phyloP scores from a whole-genome alignment of 2,113 vertebrate species.

The Emydocephalus ijimae region DNA sequence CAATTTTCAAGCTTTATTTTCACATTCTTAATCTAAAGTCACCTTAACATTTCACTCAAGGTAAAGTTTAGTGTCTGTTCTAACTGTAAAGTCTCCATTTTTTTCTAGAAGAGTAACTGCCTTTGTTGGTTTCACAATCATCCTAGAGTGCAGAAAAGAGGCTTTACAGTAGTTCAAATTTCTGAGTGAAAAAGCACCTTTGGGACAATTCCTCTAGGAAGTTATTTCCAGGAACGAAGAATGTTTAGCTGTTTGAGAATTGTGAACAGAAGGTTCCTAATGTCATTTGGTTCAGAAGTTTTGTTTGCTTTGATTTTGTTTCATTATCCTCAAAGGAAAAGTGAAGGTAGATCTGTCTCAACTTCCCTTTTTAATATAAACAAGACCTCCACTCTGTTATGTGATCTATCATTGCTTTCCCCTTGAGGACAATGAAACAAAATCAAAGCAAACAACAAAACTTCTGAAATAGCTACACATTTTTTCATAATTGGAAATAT shows the following conservation, averaged over 20 bases:
- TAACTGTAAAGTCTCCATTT: neutral
- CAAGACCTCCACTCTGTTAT: neutral
- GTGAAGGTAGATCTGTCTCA: neutral
- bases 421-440: neutral
- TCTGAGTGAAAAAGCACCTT: neutral
- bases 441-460: neutral
- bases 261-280: neutral
- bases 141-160: neutral
- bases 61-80: neutral
- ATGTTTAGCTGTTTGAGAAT: neutral
- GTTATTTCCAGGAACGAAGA: neutral
- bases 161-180: neutral
- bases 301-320: neutral
- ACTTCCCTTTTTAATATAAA: neutral
- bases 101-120: neutral
- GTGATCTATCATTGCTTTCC: neutral
- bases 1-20: neutral
- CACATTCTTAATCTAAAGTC: neutral
- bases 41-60: neutral
- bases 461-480: neutral
- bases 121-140: neutral
- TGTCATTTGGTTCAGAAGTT: neutral
- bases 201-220: neutral
- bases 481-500: neutral
- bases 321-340: neutral